These are phyloP conservation scores for Mycogona germanica DNA, from an alignment of 2,888 invertebrate species.

Conservation along the genomic window DNA sequence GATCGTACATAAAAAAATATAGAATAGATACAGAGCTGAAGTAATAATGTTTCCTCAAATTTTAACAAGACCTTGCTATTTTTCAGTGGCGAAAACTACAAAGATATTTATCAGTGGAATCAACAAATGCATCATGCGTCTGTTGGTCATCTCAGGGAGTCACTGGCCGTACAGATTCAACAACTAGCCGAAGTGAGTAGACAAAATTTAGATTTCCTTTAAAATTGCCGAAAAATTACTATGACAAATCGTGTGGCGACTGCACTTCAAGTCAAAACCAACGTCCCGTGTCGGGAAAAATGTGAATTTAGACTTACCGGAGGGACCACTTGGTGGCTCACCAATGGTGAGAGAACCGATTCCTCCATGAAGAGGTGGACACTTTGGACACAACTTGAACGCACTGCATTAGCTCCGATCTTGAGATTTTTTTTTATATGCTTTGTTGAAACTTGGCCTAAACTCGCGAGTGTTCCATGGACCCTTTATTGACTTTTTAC, in stretches of 20 bases:
- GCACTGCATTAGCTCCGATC: no score
- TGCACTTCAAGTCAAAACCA: background rate
- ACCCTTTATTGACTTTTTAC: no score
- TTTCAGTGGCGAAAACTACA: conserved; percentile 35
- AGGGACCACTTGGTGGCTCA: no score
- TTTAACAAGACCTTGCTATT: background rate
- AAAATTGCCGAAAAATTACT: background rate
- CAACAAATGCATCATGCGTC: conserved; percentile 56
- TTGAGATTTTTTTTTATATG: no score
- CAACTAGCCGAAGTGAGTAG: conserved; percentile 60
- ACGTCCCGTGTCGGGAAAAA: no score
- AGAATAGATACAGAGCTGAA: background rate
- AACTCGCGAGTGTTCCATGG: no score
- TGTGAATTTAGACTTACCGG: no score
- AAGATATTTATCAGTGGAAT: conserved; percentile 55
- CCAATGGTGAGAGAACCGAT: no score
- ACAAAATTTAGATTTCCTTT: no score
- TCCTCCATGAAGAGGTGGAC: no score
- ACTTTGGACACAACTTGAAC: no score
- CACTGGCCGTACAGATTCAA: conserved; percentile 62
- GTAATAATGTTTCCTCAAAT: background rate
- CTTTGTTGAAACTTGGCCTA: no score
- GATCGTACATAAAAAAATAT: background rate
- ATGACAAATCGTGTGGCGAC: background rate
- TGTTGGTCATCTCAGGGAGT: conserved; percentile 55